A percentile compares a stretch with the other conserved stretches of the same genome.
Conservation (phyloP, 2,113 vertebrate species). For the Peromyscus polionotus region DNA sequence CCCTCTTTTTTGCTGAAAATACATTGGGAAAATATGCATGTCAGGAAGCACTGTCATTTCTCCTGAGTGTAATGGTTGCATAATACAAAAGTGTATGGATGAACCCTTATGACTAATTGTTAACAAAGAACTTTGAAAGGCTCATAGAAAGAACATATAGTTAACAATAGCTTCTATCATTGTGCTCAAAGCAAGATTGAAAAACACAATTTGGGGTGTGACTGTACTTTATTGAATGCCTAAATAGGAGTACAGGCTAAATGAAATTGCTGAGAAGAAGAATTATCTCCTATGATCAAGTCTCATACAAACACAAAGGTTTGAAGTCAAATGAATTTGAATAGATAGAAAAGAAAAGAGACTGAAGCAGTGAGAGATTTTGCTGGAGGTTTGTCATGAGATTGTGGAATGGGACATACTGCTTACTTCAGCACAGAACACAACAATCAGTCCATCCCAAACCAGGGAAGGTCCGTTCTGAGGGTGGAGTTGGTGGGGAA, state of each 20-base stretch:
- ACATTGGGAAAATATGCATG: constrained; percentile 11
- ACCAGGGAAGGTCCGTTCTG: not conserved
- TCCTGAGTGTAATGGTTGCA: constrained; percentile 40
- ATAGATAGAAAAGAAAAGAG: constrained; percentile 29
- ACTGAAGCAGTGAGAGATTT: constrained; percentile 17
- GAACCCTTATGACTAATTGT: constrained; percentile 49
- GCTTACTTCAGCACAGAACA: not conserved
- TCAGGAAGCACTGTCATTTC: constrained; percentile 44
- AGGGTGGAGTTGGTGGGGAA: not conserved
- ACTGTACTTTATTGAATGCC: constrained; percentile 58
- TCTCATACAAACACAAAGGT: constrained; percentile 15
- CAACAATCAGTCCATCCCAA: not conserved
- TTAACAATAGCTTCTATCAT: constrained; percentile 64
- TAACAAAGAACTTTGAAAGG: constrained; percentile 66
- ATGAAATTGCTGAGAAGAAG: constrained; percentile 25
- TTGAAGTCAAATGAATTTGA: constrained; percentile 63
- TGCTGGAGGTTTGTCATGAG: not conserved
- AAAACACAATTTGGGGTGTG: constrained; percentile 48
- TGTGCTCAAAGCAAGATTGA: constrained; percentile 54
- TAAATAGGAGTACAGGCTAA: constrained; percentile 52
- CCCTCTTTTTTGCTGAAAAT: constrained; percentile 65
- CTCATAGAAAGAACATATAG: constrained; percentile 24
- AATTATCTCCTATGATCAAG: constrained; percentile 59
- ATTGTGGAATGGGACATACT: not conserved
- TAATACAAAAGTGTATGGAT: constrained; percentile 29